Evolutionary conservation across 2,113 vertebrate genomes (phyloP).

Genomic region (Amblyopsis rosae): DNA sequence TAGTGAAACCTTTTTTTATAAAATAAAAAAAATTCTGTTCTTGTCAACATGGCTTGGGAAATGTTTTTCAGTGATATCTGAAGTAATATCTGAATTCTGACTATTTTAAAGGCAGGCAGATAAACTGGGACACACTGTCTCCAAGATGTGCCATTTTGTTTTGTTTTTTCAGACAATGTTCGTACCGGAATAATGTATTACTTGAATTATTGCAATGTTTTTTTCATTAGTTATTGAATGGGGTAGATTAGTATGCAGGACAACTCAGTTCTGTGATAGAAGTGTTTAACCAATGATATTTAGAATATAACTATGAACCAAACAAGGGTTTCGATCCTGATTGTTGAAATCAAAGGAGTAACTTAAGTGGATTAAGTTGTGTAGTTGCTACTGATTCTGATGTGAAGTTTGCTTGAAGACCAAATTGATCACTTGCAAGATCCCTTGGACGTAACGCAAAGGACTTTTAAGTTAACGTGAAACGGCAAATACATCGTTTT

Average conservation of each 20-base stretch:
- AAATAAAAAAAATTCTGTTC: neutral
- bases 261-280: conserved; percentile 54
- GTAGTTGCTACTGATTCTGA: conserved; percentile 73
- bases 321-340: conserved; percentile 45
- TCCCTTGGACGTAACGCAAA: conserved; percentile 77
- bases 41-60: conserved; percentile 55
- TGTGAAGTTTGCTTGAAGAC: conserved; percentile 70
- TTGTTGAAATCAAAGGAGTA: conserved; percentile 37
- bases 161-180: conserved; percentile 49
- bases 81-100: conserved; percentile 29
- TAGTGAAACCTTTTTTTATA: conserved; percentile 8
- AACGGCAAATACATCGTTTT: conserved; percentile 87
- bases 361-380: conserved; percentile 63
- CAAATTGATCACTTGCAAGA: conserved; percentile 96
- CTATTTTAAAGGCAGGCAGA: conserved; percentile 53
- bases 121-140: conserved; percentile 48
- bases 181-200: conserved; percentile 66
- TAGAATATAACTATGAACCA: conserved; percentile 54
- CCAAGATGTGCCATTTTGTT: conserved; percentile 63
- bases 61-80: conserved; percentile 27
- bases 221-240: conserved; percentile 51
- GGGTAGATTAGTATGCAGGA: conserved; percentile 32
- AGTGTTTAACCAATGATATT: conserved; percentile 45
- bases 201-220: conserved; percentile 73
- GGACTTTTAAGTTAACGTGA: conserved; percentile 69